Conservation (phyloP, 1,140 invertebrate genomes). For the Cataglyphis hispanica region DNA sequence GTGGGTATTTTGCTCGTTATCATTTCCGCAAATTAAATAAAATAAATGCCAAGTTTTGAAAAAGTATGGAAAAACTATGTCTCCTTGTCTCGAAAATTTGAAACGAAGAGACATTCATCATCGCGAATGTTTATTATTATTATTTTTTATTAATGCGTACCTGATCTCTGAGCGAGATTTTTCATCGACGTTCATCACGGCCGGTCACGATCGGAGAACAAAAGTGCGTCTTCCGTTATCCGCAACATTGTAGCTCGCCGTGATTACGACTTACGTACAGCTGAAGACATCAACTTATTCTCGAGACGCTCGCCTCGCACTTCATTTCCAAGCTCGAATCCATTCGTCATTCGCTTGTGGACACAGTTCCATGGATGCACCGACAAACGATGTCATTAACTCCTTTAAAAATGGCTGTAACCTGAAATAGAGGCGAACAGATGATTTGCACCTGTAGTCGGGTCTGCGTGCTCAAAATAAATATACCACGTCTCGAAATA, state of each 20-base stretch:
- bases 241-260: conserved; percentile 13
- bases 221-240: conserved; percentile 69
- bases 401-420: conserved; percentile 38
- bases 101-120: conserved; percentile 39
- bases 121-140: not conserved
- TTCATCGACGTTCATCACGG: conserved; percentile 52
- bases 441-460: conserved; percentile 55
- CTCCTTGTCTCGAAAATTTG: not conserved
- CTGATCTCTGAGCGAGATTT: conserved; percentile 44
- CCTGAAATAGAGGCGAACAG: conserved; percentile 46
- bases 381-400: conserved; percentile 61
- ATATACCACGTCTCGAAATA: conserved; percentile 45
- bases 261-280: conserved; percentile 56
- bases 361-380: conserved; percentile 42
- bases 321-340: conserved; percentile 49
- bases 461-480: conserved; percentile 14
- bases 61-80: not conserved
- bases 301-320: conserved; percentile 30
- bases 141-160: conserved; percentile 17
- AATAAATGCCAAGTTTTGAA: not conserved
- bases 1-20: not conserved
- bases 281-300: conserved; percentile 67
- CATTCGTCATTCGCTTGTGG: conserved; percentile 65
- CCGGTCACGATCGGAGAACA: conserved; percentile 48
- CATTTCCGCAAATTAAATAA: not conserved